Evolutionary conservation across 2,113 vertebrate species (phyloP).

Genomic region (Ophiodon elongatus): DNA sequence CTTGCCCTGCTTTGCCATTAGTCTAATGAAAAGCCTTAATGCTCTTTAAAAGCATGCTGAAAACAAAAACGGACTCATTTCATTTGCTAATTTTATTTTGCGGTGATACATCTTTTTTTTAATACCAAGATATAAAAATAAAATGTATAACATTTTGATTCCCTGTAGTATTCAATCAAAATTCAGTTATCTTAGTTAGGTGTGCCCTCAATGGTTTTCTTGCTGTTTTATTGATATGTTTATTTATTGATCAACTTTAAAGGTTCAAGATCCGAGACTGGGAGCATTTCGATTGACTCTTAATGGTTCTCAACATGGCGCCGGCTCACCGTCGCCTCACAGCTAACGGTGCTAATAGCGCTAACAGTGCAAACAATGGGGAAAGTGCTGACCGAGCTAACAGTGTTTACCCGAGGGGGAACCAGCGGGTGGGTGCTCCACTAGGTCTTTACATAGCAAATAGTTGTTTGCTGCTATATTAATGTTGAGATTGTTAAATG

Average conservation of each 20-base stretch:
- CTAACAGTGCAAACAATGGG: not conserved
- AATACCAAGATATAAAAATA: not conserved
- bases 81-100: slow-evolving; percentile 16
- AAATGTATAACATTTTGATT: not conserved
- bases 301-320: not conserved
- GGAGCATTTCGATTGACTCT: too few relatives aligned
- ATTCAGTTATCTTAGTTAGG: not conserved
- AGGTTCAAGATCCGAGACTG: not conserved
- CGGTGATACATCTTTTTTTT: not conserved
- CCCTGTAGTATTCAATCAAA: not conserved
- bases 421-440: not conserved
- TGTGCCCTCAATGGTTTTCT: not conserved
- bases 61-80: slow-evolving; percentile 11
- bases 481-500: not conserved
- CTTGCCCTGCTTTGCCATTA: slow-evolving; percentile 25
- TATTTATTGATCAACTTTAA: too few relatives aligned
- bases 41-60: slow-evolving; percentile 29
- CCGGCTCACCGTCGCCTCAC: not conserved
- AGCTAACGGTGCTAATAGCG: not conserved
- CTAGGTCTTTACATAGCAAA: not conserved
- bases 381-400: not conserved
- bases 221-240: not conserved
- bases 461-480: not conserved
- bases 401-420: too few relatives aligned
- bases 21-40: slow-evolving; percentile 31